A percentile compares a stretch with the other conserved stretches of the same genome.
phyloP scores from a whole-genome alignment of 2,113 vertebrate genomes.

The Coreoperca whiteheadi region DNA sequence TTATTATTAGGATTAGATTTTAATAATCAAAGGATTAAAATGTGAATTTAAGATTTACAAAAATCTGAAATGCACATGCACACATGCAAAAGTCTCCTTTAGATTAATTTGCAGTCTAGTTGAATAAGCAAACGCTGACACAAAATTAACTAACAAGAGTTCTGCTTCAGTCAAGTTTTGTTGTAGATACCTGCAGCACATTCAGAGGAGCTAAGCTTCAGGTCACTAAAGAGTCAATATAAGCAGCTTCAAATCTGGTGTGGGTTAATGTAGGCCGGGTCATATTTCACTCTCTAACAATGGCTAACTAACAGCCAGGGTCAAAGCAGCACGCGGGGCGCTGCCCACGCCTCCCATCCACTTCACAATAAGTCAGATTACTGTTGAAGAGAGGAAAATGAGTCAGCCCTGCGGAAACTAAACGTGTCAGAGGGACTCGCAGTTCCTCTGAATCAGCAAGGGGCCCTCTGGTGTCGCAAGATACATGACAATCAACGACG shows the following conservation, averaged over 20 bases:
- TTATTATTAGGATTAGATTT: constrained; percentile 9
- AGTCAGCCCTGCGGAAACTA: constrained; percentile 47
- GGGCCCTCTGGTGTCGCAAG: background rate
- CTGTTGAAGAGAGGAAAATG: constrained; percentile 55
- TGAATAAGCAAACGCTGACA: background rate
- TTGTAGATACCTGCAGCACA: background rate
- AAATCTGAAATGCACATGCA: constrained; percentile 46
- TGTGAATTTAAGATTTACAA: background rate
- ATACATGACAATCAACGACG: background rate
- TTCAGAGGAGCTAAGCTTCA: background rate
- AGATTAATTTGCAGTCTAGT: background rate
- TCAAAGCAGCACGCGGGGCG: constrained; percentile 18
- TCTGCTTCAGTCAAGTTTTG: background rate
- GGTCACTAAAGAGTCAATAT: constrained; percentile 17
- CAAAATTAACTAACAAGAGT: background rate
- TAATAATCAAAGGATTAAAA: constrained; percentile 10
- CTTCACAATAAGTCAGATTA: constrained; percentile 47
- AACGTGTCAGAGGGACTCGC: constrained; percentile 8
- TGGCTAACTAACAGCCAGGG: constrained; percentile 48
- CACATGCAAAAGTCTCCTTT: constrained; percentile 49
- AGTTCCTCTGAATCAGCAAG: constrained; percentile 12
- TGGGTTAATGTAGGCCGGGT: constrained; percentile 31
- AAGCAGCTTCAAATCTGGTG: constrained; percentile 23
- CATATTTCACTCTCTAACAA: constrained; percentile 61
- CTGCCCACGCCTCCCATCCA: constrained; percentile 48